Base-by-base conservation (phyloP, 30 jellyfish, hydroid and myxozoan genomes). In the Aurelia aurita region DNA sequence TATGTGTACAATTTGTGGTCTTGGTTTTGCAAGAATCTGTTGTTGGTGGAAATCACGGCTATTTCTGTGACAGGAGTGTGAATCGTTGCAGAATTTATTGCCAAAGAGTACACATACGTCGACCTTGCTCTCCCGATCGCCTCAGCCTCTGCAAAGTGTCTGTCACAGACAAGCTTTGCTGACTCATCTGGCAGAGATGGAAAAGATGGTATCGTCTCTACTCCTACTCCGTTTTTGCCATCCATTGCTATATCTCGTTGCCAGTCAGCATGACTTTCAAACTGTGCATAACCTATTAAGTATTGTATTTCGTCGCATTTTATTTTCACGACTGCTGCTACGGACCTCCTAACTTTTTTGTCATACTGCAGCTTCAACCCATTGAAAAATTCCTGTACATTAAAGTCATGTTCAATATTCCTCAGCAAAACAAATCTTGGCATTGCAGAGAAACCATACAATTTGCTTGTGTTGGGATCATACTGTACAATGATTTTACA, bases 31-130 rank as follows among this genome's bases (percentile, higher is more conserved):
- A 69, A 27, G 43, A 1, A 69, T 26, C 82, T 69, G 65, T 18
- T 25, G 20, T 14, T 35, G 11, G 47, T 35, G 47, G 47, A 35
- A 35, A 35, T 35, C 10, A 35, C 47, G 0, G 47, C 47, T 35
- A 35, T 35, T 35, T 35, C 47, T 35, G 47, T 35, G 47, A 35
- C 47, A 35, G 47, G 47, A 4, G 47, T 35, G 47, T 35, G 47
- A 5, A 35, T 35, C 5, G 47, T 35, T 35, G 47, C 47, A 35
- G 47, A 69, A 45, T 35, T 32, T 32, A 69, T n/a, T 26, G 82
- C 82, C 65, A 67, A 9, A 9, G 82, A 69, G 45, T 69, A 69
- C 11, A 69, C 82, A 39, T 69, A 69, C 16, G 82, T 69, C 34
- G 82, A 69, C 25, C 82, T 35, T 14, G 82, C 72, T 34, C 82